phyloP scores from a whole-genome alignment of 2,888 invertebrate genomes.

The Laspeyria flexula region DNA sequence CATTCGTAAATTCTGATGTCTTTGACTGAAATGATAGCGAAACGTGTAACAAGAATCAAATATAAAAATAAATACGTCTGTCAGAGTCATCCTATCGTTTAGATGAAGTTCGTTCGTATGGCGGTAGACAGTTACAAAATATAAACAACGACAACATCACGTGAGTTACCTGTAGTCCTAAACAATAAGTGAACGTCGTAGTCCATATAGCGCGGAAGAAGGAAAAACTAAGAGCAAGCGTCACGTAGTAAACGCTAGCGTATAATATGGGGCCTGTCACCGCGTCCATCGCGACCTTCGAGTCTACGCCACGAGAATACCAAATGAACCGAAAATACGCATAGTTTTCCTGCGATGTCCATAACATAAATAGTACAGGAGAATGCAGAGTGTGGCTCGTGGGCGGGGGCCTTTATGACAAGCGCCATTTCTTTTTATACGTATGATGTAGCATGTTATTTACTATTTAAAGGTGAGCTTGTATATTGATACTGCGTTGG shows the following conservation, averaged over 20 bases:
- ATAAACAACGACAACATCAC: constrained; percentile 22
- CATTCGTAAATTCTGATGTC: too few relatives aligned
- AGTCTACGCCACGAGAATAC: constrained; percentile 40
- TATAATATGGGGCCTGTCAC: constrained; percentile 22
- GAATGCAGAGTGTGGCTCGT: constrained; percentile 7
- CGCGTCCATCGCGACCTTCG: constrained; percentile 44
- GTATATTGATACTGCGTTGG: constrained; percentile 27
- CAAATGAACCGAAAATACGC: constrained; percentile 44
- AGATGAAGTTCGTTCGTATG: too few relatives aligned
- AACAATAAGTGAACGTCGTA: constrained; percentile 2
- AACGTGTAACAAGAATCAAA: too few relatives aligned
- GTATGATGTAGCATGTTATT: constrained; percentile 20
- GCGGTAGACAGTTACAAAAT: constrained; percentile 23
- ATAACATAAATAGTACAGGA: constrained; percentile 14
- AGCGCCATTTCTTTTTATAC: constrained; percentile 33
- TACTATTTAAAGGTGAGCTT: constrained; percentile 29
- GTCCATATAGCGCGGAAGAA: constrained; percentile 13
- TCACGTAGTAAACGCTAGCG: constrained; percentile 2
- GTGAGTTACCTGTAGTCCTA: constrained; percentile 27
- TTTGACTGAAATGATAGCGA: too few relatives aligned
- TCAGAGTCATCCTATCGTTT: too few relatives aligned
- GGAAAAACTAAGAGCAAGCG: constrained; percentile 18
- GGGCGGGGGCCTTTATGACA: constrained; percentile 4
- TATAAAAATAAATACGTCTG: too few relatives aligned
- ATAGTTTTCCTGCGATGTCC: constrained; percentile 29